phyloP scores from a whole-genome alignment of 2,113 vertebrate genomes.

The Excalfactoria chinensis region DNA sequence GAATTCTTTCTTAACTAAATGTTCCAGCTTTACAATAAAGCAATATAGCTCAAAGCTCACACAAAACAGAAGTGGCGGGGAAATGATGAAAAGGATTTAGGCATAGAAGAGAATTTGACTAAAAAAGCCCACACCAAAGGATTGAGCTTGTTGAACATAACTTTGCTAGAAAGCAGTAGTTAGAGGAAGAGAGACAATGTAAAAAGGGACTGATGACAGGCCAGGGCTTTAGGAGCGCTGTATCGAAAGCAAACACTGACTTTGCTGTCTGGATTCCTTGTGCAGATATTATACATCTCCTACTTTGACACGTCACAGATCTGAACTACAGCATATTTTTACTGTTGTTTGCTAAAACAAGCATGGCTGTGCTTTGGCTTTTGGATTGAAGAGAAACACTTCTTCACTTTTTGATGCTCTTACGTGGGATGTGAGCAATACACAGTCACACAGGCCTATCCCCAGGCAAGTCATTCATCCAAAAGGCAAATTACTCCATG shows the following conservation, averaged over 20 bases:
- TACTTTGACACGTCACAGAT: not conserved
- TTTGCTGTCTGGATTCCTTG: not conserved
- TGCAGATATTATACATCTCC: not conserved
- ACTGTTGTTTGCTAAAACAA: not conserved
- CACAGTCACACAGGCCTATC: not conserved
- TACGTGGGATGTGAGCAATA: not conserved
- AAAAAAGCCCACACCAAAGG: not conserved
- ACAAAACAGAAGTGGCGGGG: not conserved
- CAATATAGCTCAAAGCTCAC: not conserved
- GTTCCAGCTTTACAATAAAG: not conserved
- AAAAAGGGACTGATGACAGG: not conserved
- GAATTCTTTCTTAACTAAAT: not conserved
- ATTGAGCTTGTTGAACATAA: not conserved
- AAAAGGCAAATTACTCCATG: not conserved
- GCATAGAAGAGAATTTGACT: not conserved
- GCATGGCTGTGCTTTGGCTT: not conserved
- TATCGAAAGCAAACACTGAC: not conserved
- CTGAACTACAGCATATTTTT: not conserved
- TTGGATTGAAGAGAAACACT: not conserved
- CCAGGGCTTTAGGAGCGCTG: not conserved
- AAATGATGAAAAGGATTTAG: not conserved
- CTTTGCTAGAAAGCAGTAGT: not conserved
- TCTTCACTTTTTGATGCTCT: slow-evolving; percentile 25
- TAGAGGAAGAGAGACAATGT: not conserved
- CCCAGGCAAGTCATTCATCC: slow-evolving; percentile 19